Conservation (phyloP, 2,797 vertebrate species). For the Cottoperca gobio region DNA sequence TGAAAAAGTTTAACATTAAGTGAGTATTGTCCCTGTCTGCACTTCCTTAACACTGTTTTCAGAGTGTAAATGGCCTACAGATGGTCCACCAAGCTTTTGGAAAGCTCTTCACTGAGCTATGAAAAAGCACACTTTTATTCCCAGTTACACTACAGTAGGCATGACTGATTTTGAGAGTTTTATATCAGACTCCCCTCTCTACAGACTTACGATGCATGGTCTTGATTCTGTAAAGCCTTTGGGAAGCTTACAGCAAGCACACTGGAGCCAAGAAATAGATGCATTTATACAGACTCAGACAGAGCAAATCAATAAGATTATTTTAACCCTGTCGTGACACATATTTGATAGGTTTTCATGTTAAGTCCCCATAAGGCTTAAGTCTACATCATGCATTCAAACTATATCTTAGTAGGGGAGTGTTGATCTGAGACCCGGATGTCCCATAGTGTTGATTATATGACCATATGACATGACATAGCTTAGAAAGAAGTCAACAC, state of each 20-base stretch:
- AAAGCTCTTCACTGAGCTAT: constrained; percentile 14
- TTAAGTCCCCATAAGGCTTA: constrained; percentile 39
- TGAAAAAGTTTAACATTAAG: constrained; percentile 4
- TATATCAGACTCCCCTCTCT: constrained; percentile 9
- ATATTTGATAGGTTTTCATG: constrained; percentile 52
- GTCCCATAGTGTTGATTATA: constrained; percentile 34
- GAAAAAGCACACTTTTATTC: constrained; percentile 20
- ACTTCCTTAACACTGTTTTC: neutral
- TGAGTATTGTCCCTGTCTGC: neutral
- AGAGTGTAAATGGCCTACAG: constrained; percentile 4
- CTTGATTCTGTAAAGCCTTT: constrained; percentile 42
- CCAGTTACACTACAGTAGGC: constrained; percentile 26
- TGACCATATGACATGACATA: constrained; percentile 31
- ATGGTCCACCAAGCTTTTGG: constrained; percentile 15
- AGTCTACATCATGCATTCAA: constrained; percentile 33
- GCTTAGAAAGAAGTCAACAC: constrained; percentile 8
- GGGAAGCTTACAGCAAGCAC: constrained; percentile 31
- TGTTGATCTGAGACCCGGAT: constrained; percentile 29
- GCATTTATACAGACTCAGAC: constrained; percentile 34
- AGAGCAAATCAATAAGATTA: constrained; percentile 54
- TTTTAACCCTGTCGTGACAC: constrained; percentile 36
- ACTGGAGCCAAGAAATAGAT: constrained; percentile 27
- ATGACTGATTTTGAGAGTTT: constrained; percentile 31
- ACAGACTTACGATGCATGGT: constrained; percentile 13
- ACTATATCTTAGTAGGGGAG: constrained; percentile 15